Percentiles rank a stretch among this genome's conserved stretches.
phyloP scores from a whole-genome alignment of 2,797 vertebrate genomes.

The Eulemur mongoz region DNA sequence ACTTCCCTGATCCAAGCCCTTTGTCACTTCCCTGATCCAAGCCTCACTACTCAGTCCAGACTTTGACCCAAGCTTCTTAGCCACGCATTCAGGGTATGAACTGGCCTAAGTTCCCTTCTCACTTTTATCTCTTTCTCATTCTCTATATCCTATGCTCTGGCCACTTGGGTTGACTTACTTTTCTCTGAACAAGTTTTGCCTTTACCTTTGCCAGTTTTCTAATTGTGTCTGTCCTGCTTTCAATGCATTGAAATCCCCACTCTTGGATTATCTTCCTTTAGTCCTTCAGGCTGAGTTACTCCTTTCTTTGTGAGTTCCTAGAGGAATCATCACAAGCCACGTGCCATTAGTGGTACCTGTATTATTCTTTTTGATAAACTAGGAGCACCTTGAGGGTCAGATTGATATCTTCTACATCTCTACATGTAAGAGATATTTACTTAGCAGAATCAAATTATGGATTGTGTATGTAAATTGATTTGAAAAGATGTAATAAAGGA shows the following conservation, averaged over 20 bases:
- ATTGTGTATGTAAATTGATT: neutral
- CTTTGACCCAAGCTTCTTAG: neutral
- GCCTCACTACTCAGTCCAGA: neutral
- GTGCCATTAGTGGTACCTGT: neutral
- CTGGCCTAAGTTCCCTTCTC: neutral
- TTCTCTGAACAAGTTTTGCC: neutral
- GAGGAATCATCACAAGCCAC: neutral
- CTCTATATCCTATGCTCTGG: neutral
- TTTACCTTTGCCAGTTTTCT: constrained; percentile 1
- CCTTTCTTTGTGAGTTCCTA: neutral
- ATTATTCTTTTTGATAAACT: neutral
- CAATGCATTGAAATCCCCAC: neutral
- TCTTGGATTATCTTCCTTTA: neutral
- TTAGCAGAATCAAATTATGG: neutral
- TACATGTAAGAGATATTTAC: neutral
- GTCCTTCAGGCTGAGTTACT: neutral
- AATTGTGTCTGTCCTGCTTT: constrained; percentile 1
- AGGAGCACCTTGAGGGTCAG: neutral
- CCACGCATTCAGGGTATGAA: neutral
- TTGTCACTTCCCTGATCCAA: neutral
- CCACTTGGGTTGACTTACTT: neutral
- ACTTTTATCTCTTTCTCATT: neutral
- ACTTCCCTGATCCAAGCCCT: neutral
- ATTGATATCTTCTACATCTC: neutral
- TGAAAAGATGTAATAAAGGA: neutral